Base-by-base conservation (phyloP, 2,797 vertebrate species). In the Typhlichthys subterraneus region DNA sequence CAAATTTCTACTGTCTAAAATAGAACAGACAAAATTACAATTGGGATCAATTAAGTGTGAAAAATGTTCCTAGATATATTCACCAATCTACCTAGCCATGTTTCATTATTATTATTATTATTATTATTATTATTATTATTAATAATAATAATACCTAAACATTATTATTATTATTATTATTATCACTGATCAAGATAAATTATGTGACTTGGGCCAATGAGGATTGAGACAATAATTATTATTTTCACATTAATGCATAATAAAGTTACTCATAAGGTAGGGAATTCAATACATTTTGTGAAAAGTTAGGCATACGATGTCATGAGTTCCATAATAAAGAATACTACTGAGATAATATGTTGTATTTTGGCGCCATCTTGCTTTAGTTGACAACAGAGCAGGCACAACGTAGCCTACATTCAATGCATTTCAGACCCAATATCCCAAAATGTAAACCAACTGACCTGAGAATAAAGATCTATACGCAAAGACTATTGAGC, bases 291-390 rank as follows among this genome's bases (percentile, higher is more conserved):
- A 8, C 2, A 9, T 42, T 42, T 42, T 49, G 38, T 61, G 3
- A 45, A 48, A 48, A 7, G 11, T 53, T 53, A 13, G 17, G 17
- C 12, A 19, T 53, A n/a, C 31, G 51, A 11, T 47, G 8, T 12
- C 0, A 12, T 15, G 12, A 23, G 15, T 52, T 33, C 14, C 13
- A 8, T n/a, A 5, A 52, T 65, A n/a, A 11, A 50, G 42, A 10
- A 45, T 5, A 46, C 38, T 9, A 42, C 38, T 42, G 38, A 42
- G 38, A 42, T 42, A 42, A 82, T 82, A 77, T 59, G 8, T 80
- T 65, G 81, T 79, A 17, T 73, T 87, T 52, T 75, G 78, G 85
- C 87, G 87, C 88, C 88, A 87, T 80, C 85, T 70, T 75, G 65
- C 76, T 79, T 57, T 62, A 1, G 52, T 4, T 55, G 12, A 46